Conservation (phyloP, 2,113 vertebrate species). For the Trogon melanurus region DNA sequence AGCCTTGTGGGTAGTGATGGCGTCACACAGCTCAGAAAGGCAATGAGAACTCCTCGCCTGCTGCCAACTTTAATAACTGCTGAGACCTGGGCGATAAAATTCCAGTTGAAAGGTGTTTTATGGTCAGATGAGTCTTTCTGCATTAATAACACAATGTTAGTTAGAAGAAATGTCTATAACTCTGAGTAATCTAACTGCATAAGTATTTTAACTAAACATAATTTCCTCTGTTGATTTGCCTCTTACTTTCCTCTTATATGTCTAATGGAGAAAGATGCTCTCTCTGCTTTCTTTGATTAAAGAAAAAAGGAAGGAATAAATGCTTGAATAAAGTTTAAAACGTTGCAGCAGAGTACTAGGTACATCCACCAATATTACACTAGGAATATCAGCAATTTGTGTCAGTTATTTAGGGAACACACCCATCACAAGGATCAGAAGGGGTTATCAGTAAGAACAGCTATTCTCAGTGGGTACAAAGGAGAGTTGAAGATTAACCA, state of each 20-base stretch:
- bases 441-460: neutral
- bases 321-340: neutral
- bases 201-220: neutral
- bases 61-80: neutral
- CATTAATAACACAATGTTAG: neutral
- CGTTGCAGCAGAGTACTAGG: neutral
- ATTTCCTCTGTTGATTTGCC: neutral
- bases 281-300: neutral
- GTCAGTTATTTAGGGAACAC: neutral
- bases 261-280: neutral
- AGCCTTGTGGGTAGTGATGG: neutral
- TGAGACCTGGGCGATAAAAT: accelerated
- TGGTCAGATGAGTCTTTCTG: neutral
- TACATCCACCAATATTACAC: neutral
- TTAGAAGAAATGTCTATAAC: neutral
- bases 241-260: neutral
- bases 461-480: neutral
- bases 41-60: neutral
- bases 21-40: neutral
- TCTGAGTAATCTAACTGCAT: neutral
- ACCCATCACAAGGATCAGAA: neutral
- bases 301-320: neutral
- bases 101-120: neutral
- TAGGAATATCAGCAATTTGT: neutral
- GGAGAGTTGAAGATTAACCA: neutral